Percentiles rank a stretch among this genome's conserved stretches.
Conservation (phyloP, 30 jellyfish, hydroid and myxozoan genomes). For the Aurelia coerulea region DNA sequence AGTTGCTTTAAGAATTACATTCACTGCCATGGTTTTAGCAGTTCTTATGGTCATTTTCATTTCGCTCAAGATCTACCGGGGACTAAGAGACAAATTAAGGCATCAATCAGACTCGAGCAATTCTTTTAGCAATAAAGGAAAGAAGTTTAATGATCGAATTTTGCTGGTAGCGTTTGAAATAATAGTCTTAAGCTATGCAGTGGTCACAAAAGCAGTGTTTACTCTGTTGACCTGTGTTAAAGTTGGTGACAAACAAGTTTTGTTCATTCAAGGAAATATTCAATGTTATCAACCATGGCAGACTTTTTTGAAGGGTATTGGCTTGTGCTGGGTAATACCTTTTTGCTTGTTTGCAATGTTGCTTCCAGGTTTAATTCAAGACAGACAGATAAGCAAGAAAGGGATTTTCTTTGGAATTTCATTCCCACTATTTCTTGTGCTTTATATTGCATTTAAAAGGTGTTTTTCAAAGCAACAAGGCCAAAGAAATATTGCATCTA, state of each 20-base stretch:
- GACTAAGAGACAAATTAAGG: background rate
- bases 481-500: background rate
- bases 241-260: background rate
- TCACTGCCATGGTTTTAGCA: background rate
- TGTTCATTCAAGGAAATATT: slow-evolving; percentile 57
- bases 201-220: slow-evolving; percentile 4
- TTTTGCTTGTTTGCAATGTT: slow-evolving; percentile 24
- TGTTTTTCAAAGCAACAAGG: background rate
- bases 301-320: slow-evolving; percentile 1
- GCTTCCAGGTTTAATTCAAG: slow-evolving; percentile 6
- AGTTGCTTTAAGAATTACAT: background rate
- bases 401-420: slow-evolving; percentile 18
- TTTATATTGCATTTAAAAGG: background rate
- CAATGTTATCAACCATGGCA: slow-evolving; percentile 57
- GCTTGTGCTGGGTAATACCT: slow-evolving; percentile 37
- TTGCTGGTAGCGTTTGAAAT: slow-evolving; percentile 19
- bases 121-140: too few relatives aligned
- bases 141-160: background rate
- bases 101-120: too few relatives aligned
- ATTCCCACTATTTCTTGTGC: slow-evolving; percentile 24
- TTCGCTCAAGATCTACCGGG: background rate
- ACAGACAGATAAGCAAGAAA: background rate
- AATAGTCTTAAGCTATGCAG: slow-evolving; percentile 31
- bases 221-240: slow-evolving; percentile 24
- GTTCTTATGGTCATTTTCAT: background rate